Percentiles rank a stretch among this genome's conserved stretches.
phyloP scores from a whole-genome alignment of 2,888 invertebrate species.

The Amorpha juglandis region DNA sequence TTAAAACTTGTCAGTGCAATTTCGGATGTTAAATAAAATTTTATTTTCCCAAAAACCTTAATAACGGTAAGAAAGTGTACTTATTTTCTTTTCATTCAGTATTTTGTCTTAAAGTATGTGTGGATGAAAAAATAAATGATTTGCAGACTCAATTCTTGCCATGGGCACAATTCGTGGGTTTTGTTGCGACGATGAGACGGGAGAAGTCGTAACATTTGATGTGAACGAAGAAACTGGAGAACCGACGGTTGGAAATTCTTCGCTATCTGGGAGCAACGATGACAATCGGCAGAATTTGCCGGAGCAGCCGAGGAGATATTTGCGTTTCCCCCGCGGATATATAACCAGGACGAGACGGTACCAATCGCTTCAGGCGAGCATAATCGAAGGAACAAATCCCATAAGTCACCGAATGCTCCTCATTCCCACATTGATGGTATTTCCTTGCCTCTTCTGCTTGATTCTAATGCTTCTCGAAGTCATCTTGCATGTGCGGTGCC shows the following conservation, averaged over 20 bases:
- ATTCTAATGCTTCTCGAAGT: constrained; percentile 84
- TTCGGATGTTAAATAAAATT: too few relatives aligned
- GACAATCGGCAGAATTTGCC: constrained; percentile 28
- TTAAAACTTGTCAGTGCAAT: too few relatives aligned
- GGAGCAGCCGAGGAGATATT: constrained; percentile 39
- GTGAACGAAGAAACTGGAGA: constrained; percentile 83
- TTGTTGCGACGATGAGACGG: constrained; percentile 80
- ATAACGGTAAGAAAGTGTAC: neutral
- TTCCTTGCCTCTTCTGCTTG: constrained; percentile 79
- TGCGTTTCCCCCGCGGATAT: constrained; percentile 59
- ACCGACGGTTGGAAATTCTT: constrained; percentile 43
- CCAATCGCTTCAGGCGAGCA: constrained; percentile 64
- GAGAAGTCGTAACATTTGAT: constrained; percentile 71
- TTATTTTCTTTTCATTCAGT: neutral
- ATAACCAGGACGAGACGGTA: constrained; percentile 65
- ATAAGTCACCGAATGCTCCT: constrained; percentile 81
- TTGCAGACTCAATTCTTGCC: constrained; percentile 19
- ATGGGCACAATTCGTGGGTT: constrained; percentile 52
- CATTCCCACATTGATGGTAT: constrained; percentile 85
- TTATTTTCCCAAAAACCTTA: too few relatives aligned
- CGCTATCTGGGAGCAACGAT: constrained; percentile 27
- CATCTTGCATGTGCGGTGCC: constrained; percentile 87
- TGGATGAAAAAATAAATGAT: neutral
- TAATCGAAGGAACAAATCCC: constrained; percentile 67
- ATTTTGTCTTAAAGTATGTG: too few relatives aligned